phyloP scores from a whole-genome alignment of 2,888 invertebrate species.

The Clanis bilineata region DNA sequence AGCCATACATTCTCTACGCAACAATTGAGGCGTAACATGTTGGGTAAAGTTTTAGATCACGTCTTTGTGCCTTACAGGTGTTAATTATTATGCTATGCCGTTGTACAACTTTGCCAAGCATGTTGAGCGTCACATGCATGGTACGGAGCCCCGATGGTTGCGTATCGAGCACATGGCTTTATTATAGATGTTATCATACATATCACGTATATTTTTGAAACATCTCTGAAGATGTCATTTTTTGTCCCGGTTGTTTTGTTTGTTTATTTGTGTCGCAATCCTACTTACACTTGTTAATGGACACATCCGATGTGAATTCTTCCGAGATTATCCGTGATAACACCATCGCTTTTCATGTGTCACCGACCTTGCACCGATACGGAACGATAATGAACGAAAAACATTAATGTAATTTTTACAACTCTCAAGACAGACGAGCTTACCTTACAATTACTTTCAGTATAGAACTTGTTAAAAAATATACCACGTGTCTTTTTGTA shows the following conservation, averaged over 20 bases:
- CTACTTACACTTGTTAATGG: slow-evolving; percentile 31
- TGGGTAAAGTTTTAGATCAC: too few species aligned
- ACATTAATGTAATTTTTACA: neutral
- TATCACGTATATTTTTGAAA: slow-evolving; percentile 32
- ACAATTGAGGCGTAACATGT: neutral
- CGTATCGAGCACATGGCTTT: neutral
- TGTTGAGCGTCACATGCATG: neutral
- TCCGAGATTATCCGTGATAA: neutral
- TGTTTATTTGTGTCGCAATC: slow-evolving; percentile 20
- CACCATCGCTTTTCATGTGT: neutral
- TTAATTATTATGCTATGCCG: too few species aligned
- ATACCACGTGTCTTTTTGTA: neutral
- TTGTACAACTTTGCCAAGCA: neutral
- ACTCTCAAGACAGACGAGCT: slow-evolving; percentile 6
- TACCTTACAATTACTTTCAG: slow-evolving; percentile 5
- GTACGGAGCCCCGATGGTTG: neutral
- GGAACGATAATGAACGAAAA: neutral
- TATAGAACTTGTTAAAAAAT: slow-evolving; percentile 3
- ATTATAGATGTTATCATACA: slow-evolving; percentile 27
- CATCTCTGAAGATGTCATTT: slow-evolving; percentile 13
- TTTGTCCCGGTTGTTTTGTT: slow-evolving; percentile 11
- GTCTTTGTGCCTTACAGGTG: neutral
- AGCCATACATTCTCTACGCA: neutral
- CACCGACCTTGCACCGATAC: slow-evolving; percentile 4
- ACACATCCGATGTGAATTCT: slow-evolving; percentile 24